Percentiles rank a stretch among this genome's conserved stretches.
phyloP scores from a whole-genome alignment of 2,888 invertebrate species.

The Cheilosia vulpina region DNA sequence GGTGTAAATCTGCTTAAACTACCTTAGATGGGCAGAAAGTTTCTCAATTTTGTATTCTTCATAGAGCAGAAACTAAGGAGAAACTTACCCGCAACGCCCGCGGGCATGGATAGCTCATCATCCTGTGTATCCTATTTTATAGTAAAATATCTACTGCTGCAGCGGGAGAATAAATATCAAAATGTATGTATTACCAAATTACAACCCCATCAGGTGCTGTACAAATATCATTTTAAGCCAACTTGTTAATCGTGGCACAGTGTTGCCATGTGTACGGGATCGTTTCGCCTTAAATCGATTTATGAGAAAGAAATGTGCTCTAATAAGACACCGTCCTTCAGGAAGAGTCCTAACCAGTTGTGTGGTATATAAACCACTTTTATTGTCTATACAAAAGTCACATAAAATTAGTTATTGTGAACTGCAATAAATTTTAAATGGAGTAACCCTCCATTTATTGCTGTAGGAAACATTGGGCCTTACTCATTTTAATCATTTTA shows the following conservation, averaged over 20 bases:
- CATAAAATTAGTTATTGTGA: no score
- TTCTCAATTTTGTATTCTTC: slow-evolving; percentile 53
- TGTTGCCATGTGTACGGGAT: neutral
- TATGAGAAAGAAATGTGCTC: no score
- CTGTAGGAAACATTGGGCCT: no score
- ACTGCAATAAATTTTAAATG: no score
- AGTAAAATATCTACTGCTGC: slow-evolving; percentile 10
- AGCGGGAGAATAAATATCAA: slow-evolving; percentile 47
- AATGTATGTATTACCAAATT: slow-evolving; percentile 16
- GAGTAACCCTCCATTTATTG: no score
- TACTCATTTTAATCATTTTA: no score
- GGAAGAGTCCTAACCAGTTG: no score
- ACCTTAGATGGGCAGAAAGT: slow-evolving; percentile 48
- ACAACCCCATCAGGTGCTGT: slow-evolving; percentile 26
- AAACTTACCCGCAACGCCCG: neutral
- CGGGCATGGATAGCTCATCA: neutral
- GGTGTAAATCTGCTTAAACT: slow-evolving; percentile 52
- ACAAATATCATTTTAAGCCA: slow-evolving; percentile 1
- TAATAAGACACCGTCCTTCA: no score
- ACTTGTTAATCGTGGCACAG: no score
- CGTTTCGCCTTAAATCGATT: no score
- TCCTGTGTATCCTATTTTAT: slow-evolving; percentile 8
- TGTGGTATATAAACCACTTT: no score
- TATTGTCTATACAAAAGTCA: no score
- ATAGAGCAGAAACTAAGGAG: neutral